Evolutionary conservation across 2,113 vertebrate genomes (phyloP).

Genomic region (Dolichotis patagonum): DNA sequence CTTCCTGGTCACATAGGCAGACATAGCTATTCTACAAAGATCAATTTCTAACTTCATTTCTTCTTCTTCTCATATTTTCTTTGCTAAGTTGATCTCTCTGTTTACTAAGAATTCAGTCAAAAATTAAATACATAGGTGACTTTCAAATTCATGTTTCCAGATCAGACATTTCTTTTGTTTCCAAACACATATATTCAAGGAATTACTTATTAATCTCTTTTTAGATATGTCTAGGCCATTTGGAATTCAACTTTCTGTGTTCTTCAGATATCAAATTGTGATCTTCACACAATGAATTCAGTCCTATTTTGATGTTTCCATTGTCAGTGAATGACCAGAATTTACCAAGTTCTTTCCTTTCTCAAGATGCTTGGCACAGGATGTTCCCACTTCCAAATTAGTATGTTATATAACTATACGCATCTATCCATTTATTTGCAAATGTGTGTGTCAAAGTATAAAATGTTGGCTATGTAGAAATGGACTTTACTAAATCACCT

Average conservation of each 20-base stretch:
- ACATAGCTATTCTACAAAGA: too few species aligned
- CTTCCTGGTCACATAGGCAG: not conserved
- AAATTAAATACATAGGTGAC: not conserved
- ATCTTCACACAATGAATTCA: not conserved
- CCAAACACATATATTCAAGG: not conserved
- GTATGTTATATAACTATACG: too few species aligned
- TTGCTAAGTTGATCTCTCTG: not conserved
- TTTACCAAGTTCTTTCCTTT: not conserved
- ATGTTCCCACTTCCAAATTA: not conserved
- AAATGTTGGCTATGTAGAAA: not conserved
- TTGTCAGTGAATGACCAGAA: not conserved
- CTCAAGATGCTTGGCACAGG: not conserved
- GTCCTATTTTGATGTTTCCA: not conserved
- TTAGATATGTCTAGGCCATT: not conserved
- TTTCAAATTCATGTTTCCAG: not conserved
- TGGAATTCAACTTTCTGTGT: not conserved
- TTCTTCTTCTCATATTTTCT: not conserved
- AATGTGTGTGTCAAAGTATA: not conserved
- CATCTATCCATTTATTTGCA: not conserved
- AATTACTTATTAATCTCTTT: not conserved
- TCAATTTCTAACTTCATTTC: too few species aligned
- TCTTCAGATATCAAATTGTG: not conserved
- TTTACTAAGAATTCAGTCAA: not conserved
- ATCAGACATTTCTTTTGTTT: not conserved
- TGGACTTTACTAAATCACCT: not conserved